phyloP scores from a whole-genome alignment of 92 coral and sea anemone genomes.

The Epizoanthus stellaris region DNA sequence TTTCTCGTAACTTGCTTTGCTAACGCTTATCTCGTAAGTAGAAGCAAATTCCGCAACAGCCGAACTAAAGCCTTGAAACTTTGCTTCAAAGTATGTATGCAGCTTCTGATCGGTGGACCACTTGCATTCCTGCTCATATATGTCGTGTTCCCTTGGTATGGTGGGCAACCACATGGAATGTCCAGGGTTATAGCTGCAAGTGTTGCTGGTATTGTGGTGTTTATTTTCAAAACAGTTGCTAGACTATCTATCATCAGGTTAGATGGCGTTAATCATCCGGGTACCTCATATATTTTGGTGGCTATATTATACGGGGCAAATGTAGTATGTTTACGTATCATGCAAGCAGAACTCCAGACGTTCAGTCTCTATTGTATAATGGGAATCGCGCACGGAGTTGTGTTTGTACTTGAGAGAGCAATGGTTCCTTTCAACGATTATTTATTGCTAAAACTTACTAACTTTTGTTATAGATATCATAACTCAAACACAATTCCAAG shows the following conservation, averaged over 20 bases:
- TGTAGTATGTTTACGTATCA: background rate
- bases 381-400: slow-evolving; percentile 20
- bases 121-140: background rate
- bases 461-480: background rate
- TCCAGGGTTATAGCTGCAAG: background rate
- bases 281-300: slow-evolving; percentile 30
- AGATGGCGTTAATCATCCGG: slow-evolving; percentile 46
- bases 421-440: background rate
- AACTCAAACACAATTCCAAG: background rate
- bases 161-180: background rate
- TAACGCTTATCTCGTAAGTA: background rate
- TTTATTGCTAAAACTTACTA: background rate
- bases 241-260: slow-evolving; percentile 10
- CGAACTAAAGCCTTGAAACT: background rate
- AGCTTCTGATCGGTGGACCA: background rate
- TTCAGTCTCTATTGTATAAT: slow-evolving; percentile 7
- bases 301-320: slow-evolving; percentile 5
- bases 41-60: slow-evolving; percentile 4
- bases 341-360: slow-evolving; percentile 44
- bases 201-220: background rate
- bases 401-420: slow-evolving; percentile 1
- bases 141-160: slow-evolving; percentile 8
- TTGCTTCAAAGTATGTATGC: slow-evolving; percentile 32
- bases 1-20: background rate
- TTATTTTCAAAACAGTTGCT: slow-evolving; percentile 6